These are phyloP conservation scores for Eulemur macaco DNA, from an alignment of 2,113 vertebrate species.

Conservation along the genomic window DNA sequence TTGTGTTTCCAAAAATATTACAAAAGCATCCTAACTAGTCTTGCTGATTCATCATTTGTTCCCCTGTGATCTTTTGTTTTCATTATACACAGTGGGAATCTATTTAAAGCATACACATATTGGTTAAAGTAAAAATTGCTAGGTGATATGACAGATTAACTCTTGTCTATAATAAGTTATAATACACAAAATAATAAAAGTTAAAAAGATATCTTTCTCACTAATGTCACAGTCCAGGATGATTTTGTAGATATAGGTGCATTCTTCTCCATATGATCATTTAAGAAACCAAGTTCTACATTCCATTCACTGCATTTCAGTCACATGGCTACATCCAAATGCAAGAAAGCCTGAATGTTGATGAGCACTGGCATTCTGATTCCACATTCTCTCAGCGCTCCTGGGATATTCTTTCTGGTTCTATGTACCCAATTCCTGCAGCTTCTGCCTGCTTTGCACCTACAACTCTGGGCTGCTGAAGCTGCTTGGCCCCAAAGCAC, in stretches of 20 bases:
- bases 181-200: background rate
- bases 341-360: background rate
- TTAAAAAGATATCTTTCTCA: background rate
- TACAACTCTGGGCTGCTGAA: background rate
- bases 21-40: background rate
- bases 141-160: background rate
- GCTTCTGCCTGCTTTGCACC: background rate
- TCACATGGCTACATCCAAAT: background rate
- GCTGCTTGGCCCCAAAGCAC: background rate
- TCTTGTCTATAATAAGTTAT: background rate
- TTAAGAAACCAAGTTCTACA: background rate
- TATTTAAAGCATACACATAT: background rate
- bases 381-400: background rate
- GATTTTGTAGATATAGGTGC: background rate
- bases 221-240: background rate
- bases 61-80: background rate
- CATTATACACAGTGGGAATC: background rate
- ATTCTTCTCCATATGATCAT: background rate
- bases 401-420: background rate
- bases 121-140: background rate
- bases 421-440: background rate
- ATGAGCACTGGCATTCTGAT: background rate
- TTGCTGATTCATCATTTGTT: background rate
- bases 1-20: background rate
- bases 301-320: background rate